Conservation (phyloP, 2,113 vertebrate species). For the Penelope pileata region DNA sequence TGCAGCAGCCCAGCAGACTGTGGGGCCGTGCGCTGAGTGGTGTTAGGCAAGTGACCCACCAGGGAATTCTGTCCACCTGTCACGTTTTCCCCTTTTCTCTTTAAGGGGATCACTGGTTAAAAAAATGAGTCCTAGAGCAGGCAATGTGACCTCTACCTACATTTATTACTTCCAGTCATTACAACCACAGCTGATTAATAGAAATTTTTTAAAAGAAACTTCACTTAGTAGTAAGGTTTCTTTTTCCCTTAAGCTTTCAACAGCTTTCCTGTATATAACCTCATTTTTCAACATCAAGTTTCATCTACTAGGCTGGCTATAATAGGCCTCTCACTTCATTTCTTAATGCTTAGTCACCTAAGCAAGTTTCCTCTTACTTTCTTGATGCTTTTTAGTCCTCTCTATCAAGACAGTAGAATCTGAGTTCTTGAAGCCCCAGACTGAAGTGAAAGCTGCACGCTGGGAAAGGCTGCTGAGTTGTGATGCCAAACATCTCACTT, state of each 20-base stretch:
- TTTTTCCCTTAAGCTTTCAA: not conserved
- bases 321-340: not conserved
- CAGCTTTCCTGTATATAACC: not conserved
- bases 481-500: not conserved
- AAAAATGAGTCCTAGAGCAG: not conserved
- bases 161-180: not conserved
- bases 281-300: not conserved
- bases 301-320: not conserved
- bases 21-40: not conserved
- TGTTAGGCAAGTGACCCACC: not conserved
- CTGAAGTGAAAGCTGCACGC: rapidly evolving
- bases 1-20: not conserved
- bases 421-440: not conserved
- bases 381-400: not conserved
- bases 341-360: conserved; percentile 7
- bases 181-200: conserved; percentile 9
- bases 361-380: not conserved
- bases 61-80: not conserved
- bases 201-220: conserved; percentile 9
- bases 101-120: not conserved
- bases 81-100: not conserved
- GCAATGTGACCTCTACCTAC: not conserved
- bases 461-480: not conserved
- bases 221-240: not conserved
- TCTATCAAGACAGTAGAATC: not conserved